A percentile compares a stretch with the other conserved stretches of the same genome.
These are phyloP conservation scores for Hipparchia sbordonii DNA, from an alignment of 2,888 invertebrate species.

Conservation along the genomic window DNA sequence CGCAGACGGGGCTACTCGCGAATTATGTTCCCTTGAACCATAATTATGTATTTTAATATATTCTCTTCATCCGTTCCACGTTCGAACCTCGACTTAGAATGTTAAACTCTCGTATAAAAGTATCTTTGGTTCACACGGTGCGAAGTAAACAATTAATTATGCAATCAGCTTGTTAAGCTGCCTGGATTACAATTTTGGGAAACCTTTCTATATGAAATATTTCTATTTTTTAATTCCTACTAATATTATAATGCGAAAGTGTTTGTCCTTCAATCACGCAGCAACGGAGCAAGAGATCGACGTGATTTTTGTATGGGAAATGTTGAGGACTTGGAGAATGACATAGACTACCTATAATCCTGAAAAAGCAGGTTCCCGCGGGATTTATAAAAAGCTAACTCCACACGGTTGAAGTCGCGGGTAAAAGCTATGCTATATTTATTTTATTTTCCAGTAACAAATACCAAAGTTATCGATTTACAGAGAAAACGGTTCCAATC, in stretches of 20 bases:
- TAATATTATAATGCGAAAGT: too few species aligned
- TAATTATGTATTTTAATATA: conserved; percentile 79
- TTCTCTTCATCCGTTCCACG: conserved; percentile 62
- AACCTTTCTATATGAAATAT: background rate
- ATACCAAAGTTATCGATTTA: background rate
- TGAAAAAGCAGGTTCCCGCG: too few species aligned
- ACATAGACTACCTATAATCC: too few species aligned
- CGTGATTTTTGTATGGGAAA: too few species aligned
- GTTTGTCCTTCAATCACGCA: too few species aligned
- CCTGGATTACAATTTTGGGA: background rate
- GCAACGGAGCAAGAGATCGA: too few species aligned
- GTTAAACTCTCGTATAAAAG: conserved; percentile 50
- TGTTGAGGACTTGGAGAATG: too few species aligned
- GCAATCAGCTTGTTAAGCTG: background rate
- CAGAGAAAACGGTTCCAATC: conserved; percentile 52
- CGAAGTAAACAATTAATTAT: conserved; percentile 14
- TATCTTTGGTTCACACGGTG: conserved; percentile 17
- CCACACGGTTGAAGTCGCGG: background rate
- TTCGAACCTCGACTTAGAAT: conserved; percentile 52
- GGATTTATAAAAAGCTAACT: background rate
- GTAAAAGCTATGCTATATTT: background rate
- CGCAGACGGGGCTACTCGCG: conserved; percentile 56
- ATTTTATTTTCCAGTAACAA: background rate
- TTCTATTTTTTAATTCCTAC: background rate
- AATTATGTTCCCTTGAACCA: conserved; percentile 59